Conservation (phyloP, 2,113 vertebrate genomes). For the Leucosticte australis region DNA sequence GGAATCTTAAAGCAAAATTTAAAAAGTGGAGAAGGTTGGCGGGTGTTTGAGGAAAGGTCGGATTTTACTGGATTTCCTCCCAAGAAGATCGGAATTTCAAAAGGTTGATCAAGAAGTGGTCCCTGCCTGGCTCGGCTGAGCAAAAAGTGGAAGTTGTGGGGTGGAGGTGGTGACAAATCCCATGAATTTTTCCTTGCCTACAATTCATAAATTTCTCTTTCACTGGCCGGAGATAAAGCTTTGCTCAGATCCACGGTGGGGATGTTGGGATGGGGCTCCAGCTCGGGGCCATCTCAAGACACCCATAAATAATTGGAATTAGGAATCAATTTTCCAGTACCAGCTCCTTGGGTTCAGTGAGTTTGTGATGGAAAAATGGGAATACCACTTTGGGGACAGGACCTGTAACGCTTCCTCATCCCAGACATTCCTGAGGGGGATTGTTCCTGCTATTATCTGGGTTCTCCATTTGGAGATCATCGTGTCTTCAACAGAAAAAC, state of each 20-base stretch:
- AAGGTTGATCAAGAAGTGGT: neutral
- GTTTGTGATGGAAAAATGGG: neutral
- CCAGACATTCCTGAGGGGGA: neutral
- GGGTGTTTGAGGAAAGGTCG: neutral
- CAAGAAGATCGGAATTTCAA: neutral
- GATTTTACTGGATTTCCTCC: neutral
- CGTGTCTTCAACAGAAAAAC: rapidly evolving
- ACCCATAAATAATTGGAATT: neutral
- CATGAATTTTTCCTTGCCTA: neutral
- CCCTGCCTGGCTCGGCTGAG: neutral
- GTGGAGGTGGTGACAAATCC: neutral
- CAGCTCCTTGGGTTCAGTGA: rapidly evolving
- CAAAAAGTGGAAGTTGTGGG: neutral
- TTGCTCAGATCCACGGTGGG: rapidly evolving
- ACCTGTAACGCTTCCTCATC: neutral
- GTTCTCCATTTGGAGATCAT: neutral
- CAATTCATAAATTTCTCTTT: neutral
- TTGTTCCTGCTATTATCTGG: neutral
- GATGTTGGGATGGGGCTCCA: neutral
- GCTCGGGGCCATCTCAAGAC: neutral
- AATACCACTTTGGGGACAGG: neutral
- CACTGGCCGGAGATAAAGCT: neutral
- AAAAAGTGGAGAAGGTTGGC: neutral
- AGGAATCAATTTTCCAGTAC: neutral
- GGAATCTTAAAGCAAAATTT: neutral